Evolutionary conservation across 2,797 vertebrate genomes (phyloP).

Genomic region (Sparidentex hasta): DNA sequence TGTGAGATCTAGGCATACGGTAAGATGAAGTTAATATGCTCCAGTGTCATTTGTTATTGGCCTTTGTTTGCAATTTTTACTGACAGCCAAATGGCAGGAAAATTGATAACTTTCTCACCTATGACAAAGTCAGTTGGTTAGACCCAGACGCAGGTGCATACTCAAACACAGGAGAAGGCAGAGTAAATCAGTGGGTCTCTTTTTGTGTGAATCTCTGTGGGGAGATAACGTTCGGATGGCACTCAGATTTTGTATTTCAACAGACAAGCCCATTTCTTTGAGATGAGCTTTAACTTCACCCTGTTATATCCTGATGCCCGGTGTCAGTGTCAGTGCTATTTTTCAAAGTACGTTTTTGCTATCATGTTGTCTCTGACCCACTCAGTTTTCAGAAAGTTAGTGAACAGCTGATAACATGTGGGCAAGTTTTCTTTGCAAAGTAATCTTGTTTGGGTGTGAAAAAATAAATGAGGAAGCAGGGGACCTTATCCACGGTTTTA

Average conservation of each 20-base stretch:
- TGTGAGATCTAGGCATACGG: constrained; percentile 56
- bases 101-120: constrained; percentile 74
- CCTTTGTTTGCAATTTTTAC: constrained; percentile 74
- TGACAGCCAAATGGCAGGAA: constrained; percentile 67
- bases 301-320: constrained; percentile 63
- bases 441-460: background rate
- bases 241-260: constrained; percentile 79
- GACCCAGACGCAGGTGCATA: constrained; percentile 20
- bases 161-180: constrained; percentile 35
- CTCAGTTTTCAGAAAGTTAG: constrained; percentile 27
- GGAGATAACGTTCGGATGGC: constrained; percentile 80
- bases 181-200: constrained; percentile 69
- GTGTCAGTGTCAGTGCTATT: constrained; percentile 59
- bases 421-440: background rate
- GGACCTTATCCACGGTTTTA: constrained; percentile 20
- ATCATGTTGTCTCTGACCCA: constrained; percentile 19
- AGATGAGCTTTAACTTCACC: constrained; percentile 67
- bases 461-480: constrained; percentile 11
- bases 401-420: constrained; percentile 7
- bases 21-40: constrained; percentile 75
- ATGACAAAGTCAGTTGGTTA: constrained; percentile 78
- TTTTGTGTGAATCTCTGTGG: constrained; percentile 74
- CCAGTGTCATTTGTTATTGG: constrained; percentile 67
- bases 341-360: constrained; percentile 44
- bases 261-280: constrained; percentile 71